Conservation (phyloP, 2,797 vertebrate genomes). For the Pelodytes ibericus region DNA sequence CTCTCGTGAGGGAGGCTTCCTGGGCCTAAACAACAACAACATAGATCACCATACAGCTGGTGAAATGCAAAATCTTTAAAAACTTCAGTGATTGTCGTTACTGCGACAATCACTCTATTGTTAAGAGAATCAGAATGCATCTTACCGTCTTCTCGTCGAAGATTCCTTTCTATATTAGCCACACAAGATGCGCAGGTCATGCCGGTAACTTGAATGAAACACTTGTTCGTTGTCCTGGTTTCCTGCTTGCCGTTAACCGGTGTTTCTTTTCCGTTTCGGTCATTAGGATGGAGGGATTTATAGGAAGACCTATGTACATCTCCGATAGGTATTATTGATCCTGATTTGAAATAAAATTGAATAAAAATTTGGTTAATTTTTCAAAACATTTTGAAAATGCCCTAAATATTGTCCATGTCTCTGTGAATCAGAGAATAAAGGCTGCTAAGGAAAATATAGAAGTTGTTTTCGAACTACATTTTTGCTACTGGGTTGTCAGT, state of each 20-base stretch:
- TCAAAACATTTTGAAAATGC: too few species aligned
- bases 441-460: too few species aligned
- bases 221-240: slow-evolving; percentile 77
- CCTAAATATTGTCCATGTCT: too few species aligned
- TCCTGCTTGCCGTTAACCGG: slow-evolving; percentile 55
- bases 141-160: slow-evolving; percentile 90
- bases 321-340: slow-evolving; percentile 66
- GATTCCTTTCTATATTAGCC: slow-evolving; percentile 95
- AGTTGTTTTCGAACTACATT: too few species aligned
- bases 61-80: too few species aligned
- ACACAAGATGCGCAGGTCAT: slow-evolving; percentile 98
- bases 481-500: too few species aligned
- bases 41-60: too few species aligned
- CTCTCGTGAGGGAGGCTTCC: too few species aligned
- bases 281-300: slow-evolving; percentile 55
- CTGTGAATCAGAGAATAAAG: too few species aligned
- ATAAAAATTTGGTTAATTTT: not conserved
- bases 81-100: too few species aligned
- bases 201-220: slow-evolving; percentile 91
- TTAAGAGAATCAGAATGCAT: not conserved
- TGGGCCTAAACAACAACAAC: too few species aligned
- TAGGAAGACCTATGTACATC: slow-evolving; percentile 50
- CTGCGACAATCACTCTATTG: too few species aligned
- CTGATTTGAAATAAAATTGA: slow-evolving; percentile 68
- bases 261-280: slow-evolving; percentile 49